Conservation (phyloP, 2,797 vertebrate species). For the Aratinga solstitialis region DNA sequence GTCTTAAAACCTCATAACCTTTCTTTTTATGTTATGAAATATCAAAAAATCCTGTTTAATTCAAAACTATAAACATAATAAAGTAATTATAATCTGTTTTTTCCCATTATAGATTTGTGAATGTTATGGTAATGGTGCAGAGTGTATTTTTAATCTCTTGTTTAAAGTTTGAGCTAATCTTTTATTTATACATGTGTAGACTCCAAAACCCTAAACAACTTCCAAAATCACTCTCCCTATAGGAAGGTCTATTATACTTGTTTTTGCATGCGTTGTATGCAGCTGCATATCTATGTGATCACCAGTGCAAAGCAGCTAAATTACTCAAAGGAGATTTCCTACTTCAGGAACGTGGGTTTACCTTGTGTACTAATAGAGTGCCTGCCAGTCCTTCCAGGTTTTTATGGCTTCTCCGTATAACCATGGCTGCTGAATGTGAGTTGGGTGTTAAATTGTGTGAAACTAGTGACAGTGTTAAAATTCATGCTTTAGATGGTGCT, state of each 20-base stretch:
- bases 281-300: not conserved
- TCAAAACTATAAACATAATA: not conserved
- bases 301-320: not conserved
- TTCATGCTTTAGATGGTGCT: not conserved
- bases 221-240: not conserved
- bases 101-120: not conserved
- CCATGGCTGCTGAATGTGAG: not conserved
- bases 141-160: not conserved
- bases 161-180: conserved; percentile 10
- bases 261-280: not conserved
- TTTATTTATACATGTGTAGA: not conserved
- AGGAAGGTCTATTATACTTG: not conserved
- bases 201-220: not conserved
- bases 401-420: not conserved
- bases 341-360: not conserved
- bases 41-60: not conserved
- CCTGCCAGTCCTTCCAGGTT: not conserved
- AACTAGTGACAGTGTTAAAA: not conserved
- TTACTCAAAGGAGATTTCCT: not conserved
- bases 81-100: not conserved
- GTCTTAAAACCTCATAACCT: not conserved
- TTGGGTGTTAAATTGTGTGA: not conserved
- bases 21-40: not conserved
- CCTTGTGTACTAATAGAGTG: not conserved
- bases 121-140: not conserved